These are phyloP conservation scores for Gasterosteus aculeatus DNA, from an alignment of 2,113 vertebrate species.

Conservation along the genomic window DNA sequence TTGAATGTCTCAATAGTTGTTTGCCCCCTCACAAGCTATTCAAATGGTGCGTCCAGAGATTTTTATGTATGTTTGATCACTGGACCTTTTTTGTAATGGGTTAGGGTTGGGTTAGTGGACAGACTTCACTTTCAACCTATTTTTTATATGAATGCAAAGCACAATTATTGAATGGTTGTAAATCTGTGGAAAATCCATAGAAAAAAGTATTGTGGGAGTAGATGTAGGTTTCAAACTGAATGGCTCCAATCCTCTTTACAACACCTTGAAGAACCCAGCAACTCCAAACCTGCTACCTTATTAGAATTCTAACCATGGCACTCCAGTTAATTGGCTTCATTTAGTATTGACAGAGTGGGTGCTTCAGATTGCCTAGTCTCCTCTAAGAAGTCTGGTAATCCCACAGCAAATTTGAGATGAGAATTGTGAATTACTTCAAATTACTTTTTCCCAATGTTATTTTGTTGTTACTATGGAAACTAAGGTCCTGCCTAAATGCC, in stretches of 20 bases:
- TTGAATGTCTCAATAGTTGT: background rate
- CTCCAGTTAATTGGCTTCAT: slow-evolving; percentile 36
- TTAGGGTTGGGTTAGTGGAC: too few species aligned
- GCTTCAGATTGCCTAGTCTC: slow-evolving; percentile 16
- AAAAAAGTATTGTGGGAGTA: background rate
- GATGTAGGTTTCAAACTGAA: background rate
- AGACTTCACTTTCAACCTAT: background rate
- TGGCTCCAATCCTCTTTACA: background rate
- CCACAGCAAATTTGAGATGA: slow-evolving; percentile 28
- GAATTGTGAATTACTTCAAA: slow-evolving; percentile 29
- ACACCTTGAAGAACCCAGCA: background rate
- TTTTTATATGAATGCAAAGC: background rate
- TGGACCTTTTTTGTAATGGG: background rate
- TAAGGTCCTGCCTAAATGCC: background rate
- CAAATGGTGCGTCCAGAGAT: background rate
- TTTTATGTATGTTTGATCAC: background rate
- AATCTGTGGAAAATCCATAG: background rate
- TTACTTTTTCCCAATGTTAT: slow-evolving; percentile 15
- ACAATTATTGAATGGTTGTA: background rate
- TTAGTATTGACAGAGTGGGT: slow-evolving; percentile 41
- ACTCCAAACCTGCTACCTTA: background rate
- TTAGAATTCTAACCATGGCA: slow-evolving; percentile 13
- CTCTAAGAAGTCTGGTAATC: slow-evolving; percentile 28
- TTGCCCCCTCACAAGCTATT: background rate
- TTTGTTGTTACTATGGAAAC: background rate